A percentile compares a stretch with the other conserved stretches of the same genome.
Conservation (phyloP, 2,113 vertebrate genomes). For the Lates calcarifer region DNA sequence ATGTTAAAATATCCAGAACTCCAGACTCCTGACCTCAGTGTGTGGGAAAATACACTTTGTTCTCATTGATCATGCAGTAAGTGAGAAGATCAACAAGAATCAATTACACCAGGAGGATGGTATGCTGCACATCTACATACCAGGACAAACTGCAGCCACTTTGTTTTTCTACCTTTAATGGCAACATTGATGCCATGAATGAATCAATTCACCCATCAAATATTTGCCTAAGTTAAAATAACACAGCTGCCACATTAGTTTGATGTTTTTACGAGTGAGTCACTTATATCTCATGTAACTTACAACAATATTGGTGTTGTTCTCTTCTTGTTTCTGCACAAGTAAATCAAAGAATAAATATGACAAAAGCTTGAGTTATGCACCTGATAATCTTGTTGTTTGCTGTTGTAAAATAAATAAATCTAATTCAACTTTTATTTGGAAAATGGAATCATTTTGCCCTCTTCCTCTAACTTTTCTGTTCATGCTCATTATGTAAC, state of each 20-base stretch:
- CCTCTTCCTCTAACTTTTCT: too few species aligned
- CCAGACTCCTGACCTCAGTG: too few species aligned
- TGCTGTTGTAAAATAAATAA: too few species aligned
- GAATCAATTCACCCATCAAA: neutral
- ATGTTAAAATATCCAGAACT: too few species aligned
- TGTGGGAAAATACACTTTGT: too few species aligned
- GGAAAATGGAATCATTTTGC: too few species aligned
- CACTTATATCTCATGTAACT: neutral
- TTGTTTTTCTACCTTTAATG: neutral
- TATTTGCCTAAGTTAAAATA: neutral
- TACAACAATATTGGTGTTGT: neutral
- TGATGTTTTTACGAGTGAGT: neutral
- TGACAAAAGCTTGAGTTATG: too few species aligned
- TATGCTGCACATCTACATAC: neutral
- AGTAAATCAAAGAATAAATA: too few species aligned
- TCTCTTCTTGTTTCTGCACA: too few species aligned
- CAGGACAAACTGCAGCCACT: neutral
- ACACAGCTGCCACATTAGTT: neutral
- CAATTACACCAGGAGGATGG: neutral
- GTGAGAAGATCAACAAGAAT: neutral
- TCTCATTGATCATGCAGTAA: neutral
- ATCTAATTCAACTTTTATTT: too few species aligned
- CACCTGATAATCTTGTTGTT: too few species aligned
- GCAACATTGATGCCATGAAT: neutral
- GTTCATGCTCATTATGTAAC: too few species aligned